phyloP scores from a whole-genome alignment of 2,797 vertebrate species.

The Podarcis lilfordi region DNA sequence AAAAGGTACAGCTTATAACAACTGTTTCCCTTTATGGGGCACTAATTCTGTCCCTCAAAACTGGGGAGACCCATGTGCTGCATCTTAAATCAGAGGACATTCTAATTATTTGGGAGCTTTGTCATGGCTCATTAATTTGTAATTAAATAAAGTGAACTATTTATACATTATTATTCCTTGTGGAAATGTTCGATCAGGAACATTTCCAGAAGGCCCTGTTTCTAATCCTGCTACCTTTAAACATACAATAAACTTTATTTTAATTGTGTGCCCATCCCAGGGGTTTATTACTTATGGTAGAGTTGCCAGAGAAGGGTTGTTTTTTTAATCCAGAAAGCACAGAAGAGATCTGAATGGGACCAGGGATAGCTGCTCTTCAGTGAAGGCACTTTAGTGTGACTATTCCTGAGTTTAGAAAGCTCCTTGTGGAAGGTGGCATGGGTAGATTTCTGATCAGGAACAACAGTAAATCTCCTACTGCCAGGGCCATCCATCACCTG shows the following conservation, averaged over 20 bases:
- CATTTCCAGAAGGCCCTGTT: background rate
- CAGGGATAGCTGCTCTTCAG: background rate
- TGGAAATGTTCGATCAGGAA: constrained; percentile 21
- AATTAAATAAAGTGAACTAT: constrained; percentile 36
- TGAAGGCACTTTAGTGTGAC: background rate
- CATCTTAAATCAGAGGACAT: constrained; percentile 32
- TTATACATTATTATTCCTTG: constrained; percentile 42
- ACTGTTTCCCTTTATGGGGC: constrained; percentile 11
- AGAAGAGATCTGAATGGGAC: background rate
- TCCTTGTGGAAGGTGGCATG: background rate
- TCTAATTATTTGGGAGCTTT: constrained; percentile 23
- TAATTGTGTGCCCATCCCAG: background rate
- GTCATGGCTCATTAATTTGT: constrained; percentile 34
- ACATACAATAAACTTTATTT: background rate
- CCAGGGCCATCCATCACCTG: too few species aligned
- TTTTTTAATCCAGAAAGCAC: background rate
- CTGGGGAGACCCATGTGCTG: constrained; percentile 27
- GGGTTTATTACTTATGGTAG: background rate
- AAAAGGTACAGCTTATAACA: fast-evolving
- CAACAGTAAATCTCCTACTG: background rate
- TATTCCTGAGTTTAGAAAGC: background rate
- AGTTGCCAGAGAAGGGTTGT: background rate
- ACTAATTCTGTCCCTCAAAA: background rate
- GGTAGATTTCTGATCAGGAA: background rate
- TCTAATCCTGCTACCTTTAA: constrained; percentile 4